These are phyloP conservation scores for Alfaro cultratus DNA, from an alignment of 2,797 vertebrate genomes.

Conservation along the genomic window DNA sequence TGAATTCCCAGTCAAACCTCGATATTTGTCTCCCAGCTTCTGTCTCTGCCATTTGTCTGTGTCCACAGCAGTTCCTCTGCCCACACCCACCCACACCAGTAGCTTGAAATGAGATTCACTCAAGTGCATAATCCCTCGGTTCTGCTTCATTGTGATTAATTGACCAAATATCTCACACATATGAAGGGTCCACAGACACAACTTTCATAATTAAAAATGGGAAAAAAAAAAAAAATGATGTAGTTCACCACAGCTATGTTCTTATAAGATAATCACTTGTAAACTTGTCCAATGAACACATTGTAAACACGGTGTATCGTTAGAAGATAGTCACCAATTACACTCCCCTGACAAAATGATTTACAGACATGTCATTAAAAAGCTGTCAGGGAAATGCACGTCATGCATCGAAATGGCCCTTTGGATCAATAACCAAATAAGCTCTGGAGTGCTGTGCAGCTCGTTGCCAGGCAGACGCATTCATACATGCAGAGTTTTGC, in stretches of 20 bases:
- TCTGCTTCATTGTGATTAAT: slow-evolving; percentile 80
- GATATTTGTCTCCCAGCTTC: slow-evolving; percentile 55
- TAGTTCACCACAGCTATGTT: slow-evolving; percentile 15
- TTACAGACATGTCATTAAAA: slow-evolving; percentile 66
- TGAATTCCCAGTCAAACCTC: slow-evolving; percentile 43
- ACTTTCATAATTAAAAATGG: slow-evolving; percentile 32
- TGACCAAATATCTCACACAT: slow-evolving; percentile 69
- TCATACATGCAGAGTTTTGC: slow-evolving; percentile 29
- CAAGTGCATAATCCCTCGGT: slow-evolving; percentile 79
- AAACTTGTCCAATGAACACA: slow-evolving; percentile 28
- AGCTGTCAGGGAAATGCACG: slow-evolving; percentile 61
- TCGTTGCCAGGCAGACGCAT: slow-evolving; percentile 32
- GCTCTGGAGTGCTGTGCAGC: slow-evolving; percentile 49
- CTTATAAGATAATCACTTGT: slow-evolving; percentile 18
- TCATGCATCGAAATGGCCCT: slow-evolving; percentile 63
- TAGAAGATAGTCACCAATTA: slow-evolving; percentile 57
- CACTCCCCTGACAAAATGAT: slow-evolving; percentile 59
- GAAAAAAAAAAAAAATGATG: slow-evolving; percentile 1
- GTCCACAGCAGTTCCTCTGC: slow-evolving; percentile 51
- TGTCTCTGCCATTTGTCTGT: slow-evolving; percentile 71
- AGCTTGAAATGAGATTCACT: slow-evolving; percentile 82
- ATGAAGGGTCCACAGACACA: slow-evolving; percentile 50
- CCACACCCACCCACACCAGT: slow-evolving; percentile 62
- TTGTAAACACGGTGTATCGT: slow-evolving; percentile 46
- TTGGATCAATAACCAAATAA: slow-evolving; percentile 71